Evolutionary conservation across 2,888 invertebrate genomes (phyloP), one percentile per base, ranked within the genome.

Genomic region (Rambutsinella grinnellia): DNA sequence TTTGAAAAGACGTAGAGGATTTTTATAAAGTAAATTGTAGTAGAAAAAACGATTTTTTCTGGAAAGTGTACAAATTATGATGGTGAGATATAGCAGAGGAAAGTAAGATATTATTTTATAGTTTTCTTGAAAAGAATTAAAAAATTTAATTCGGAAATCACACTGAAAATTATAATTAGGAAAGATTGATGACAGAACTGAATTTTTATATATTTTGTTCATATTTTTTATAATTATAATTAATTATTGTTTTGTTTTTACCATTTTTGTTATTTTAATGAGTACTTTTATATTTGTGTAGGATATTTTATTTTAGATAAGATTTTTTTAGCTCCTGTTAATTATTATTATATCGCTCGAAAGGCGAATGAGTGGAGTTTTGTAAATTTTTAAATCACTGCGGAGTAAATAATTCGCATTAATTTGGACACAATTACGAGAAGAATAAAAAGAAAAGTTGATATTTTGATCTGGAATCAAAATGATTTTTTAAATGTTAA

Each of bases 121-220:
- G n/a, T n/a, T n/a, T n/a, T n/a, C n/a, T n/a, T n/a, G n/a, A n/a
- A n/a, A n/a, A n/a, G n/a, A n/a, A n/a, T n/a, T n/a, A n/a, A n/a
- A n/a, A n/a, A n/a, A n/a, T n/a, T n/a, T n/a, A n/a, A n/a, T n/a
- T n/a, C n/a, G n/a, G n/a, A n/a, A n/a, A n/a, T n/a, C n/a, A n/a
- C n/a, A n/a, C n/a, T 28, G 58, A 36, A 58, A 58, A n/a, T 5
- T 58, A 28, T 28, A 36, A 28, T 36, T 36, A 58, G 5, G 36
- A 58, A 58, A 58, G 28, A 58, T 28, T 53, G 54, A 54, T 46
- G 36, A 76, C 70, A 76, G 76, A 76, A 76, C 76, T 76, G 76
- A 76, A 47, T 69, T 63, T 54, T 76, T 69, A 76, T 36, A 36
- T 36, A 36, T 36, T 69, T 69, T 76, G 75, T 76, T 76, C 75